phyloP scores from a whole-genome alignment of 2,797 vertebrate species.

The Hirundo rustica region DNA sequence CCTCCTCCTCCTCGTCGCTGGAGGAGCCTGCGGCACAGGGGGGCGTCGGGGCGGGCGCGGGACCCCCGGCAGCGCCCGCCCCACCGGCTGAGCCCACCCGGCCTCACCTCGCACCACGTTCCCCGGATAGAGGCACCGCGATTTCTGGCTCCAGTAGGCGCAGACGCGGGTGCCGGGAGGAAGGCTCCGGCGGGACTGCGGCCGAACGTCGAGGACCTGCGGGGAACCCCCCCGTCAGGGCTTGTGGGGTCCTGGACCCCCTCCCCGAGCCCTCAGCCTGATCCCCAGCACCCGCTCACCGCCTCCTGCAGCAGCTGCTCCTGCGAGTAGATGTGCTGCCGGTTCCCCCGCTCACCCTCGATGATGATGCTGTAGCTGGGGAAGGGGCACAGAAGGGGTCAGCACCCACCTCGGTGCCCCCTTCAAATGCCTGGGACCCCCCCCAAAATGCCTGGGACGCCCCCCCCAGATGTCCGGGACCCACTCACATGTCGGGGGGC shows the following conservation, averaged over 20 bases:
- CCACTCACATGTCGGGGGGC: slow-evolving; percentile 91
- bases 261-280: neutral
- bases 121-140: slow-evolving; percentile 92
- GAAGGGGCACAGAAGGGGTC: neutral
- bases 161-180: slow-evolving; percentile 89
- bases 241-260: accelerated
- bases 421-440: accelerated
- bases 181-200: slow-evolving; percentile 84
- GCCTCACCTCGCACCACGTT: slow-evolving; percentile 88
- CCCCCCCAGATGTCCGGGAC: neutral
- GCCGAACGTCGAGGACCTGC: slow-evolving; percentile 89
- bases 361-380: slow-evolving; percentile 91
- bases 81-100: neutral
- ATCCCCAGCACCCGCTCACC: slow-evolving; percentile 73
- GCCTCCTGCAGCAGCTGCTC: slow-evolving; percentile 95
- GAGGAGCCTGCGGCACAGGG: slow-evolving; percentile 30
- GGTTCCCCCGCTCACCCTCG: slow-evolving; percentile 91
- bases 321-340: slow-evolving; percentile 90
- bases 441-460: accelerated
- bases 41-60: accelerated
- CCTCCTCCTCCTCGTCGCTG: slow-evolving; percentile 83
- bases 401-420: neutral
- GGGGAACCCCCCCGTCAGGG: neutral
- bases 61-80: accelerated
- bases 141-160: slow-evolving; percentile 96